These are phyloP conservation scores for Brachyrhaphis roseni DNA, from an alignment of 2,797 vertebrate species.

Conservation along the genomic window DNA sequence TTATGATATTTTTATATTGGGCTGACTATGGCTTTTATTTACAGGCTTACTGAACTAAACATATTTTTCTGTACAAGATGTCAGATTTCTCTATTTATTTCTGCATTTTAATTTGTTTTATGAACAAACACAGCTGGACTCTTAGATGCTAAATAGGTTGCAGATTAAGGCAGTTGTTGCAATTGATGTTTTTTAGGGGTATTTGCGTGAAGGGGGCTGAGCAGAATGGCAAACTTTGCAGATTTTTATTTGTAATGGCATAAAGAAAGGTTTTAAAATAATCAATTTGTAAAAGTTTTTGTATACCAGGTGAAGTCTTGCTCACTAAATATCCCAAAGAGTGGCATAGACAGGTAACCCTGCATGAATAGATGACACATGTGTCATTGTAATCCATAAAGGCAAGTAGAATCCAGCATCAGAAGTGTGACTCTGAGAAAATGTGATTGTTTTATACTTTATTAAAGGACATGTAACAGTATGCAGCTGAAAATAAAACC, in stretches of 20 bases:
- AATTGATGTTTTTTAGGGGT: neutral
- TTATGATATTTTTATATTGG: neutral
- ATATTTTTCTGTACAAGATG: neutral
- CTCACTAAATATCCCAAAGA: neutral
- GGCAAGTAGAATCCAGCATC: neutral
- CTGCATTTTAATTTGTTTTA: no score
- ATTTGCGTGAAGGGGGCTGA: neutral
- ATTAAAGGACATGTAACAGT: constrained; percentile 3
- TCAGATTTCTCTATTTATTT: neutral
- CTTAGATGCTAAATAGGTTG: neutral
- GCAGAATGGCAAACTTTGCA: neutral
- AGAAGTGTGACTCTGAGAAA: constrained; percentile 9
- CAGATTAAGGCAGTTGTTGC: neutral
- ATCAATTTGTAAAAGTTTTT: neutral
- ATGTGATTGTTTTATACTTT: neutral
- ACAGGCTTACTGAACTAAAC: neutral
- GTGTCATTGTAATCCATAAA: neutral
- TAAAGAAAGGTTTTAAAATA: neutral
- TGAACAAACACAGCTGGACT: neutral
- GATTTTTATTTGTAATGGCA: neutral
- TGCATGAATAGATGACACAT: neutral
- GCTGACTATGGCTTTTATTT: neutral
- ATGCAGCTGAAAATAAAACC: neutral
- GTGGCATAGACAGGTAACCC: neutral
- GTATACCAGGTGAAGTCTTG: neutral